A percentile compares a stretch with the other conserved stretches of the same genome.
These are phyloP conservation scores for Montipora efflorescens DNA, from an alignment of 64 coral and sea anemone genomes.

Conservation along the genomic window DNA sequence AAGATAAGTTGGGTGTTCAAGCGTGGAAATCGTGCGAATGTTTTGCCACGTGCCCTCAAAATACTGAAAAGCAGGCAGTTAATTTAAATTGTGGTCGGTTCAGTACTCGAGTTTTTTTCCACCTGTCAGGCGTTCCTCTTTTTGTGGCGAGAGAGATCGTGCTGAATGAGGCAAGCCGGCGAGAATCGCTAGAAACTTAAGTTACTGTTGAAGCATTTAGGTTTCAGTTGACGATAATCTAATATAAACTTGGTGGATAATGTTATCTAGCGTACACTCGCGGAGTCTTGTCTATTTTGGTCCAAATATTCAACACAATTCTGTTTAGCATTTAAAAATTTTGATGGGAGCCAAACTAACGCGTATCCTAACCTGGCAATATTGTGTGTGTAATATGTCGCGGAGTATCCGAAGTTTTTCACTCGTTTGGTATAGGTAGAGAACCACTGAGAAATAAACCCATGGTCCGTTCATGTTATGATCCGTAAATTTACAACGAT, in stretches of 20 bases:
- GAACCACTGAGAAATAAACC: background rate
- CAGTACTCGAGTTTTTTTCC: background rate
- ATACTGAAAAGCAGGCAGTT: background rate
- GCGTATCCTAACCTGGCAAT: background rate
- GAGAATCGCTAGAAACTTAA: background rate
- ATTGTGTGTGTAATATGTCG: background rate
- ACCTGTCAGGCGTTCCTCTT: background rate
- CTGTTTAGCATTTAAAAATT: background rate
- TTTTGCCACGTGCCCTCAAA: background rate
- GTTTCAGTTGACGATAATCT: background rate
- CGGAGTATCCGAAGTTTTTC: background rate
- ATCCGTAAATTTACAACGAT: background rate
- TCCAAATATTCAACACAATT: background rate
- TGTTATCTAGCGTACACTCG: background rate
- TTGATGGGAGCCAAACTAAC: background rate
- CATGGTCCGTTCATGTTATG: background rate
- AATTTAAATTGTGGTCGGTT: background rate
- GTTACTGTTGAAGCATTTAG: background rate
- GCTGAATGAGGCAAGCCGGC: too few species aligned
- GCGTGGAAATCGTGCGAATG: background rate
- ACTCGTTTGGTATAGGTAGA: background rate
- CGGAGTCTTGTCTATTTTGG: background rate
- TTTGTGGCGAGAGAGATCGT: too few species aligned
- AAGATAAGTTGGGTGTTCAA: too few species aligned
- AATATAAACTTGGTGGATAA: conserved; percentile 10